Evolutionary conservation across 2,113 vertebrate genomes (phyloP).

Genomic region (Phyllostomus discolor): DNA sequence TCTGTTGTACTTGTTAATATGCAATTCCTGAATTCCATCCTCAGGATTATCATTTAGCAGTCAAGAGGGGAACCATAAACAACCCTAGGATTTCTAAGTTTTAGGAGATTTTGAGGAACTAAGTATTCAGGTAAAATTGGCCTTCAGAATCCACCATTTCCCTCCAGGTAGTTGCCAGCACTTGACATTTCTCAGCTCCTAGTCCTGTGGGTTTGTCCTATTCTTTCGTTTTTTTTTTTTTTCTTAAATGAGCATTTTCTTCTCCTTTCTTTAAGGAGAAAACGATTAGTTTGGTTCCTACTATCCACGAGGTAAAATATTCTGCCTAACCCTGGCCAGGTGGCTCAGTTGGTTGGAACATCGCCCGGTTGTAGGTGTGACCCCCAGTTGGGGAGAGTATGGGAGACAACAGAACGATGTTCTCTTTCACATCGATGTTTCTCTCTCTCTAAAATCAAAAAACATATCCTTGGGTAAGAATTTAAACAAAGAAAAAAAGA

Average conservation of each 20-base stretch:
- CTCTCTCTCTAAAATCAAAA: no score
- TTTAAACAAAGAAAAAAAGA: no score
- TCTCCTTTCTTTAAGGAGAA: not conserved
- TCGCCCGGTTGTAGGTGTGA: no score
- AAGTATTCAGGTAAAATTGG: not conserved
- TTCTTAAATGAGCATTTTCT: slow-evolving; percentile 1
- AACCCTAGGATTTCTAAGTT: not conserved
- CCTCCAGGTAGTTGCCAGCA: not conserved
- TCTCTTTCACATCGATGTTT: no score
- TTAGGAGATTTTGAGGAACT: not conserved
- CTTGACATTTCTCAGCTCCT: not conserved
- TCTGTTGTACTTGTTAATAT: slow-evolving; percentile 43
- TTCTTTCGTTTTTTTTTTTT: not conserved
- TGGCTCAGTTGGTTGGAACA: no score
- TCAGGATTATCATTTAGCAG: slow-evolving; percentile 6
- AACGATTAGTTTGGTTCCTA: not conserved
- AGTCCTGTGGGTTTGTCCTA: not conserved
- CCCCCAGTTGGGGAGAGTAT: no score
- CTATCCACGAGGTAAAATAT: not conserved
- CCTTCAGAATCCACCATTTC: slow-evolving; percentile 36
- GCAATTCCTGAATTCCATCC: slow-evolving; percentile 4
- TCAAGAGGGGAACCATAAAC: not conserved
- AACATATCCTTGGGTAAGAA: no score
- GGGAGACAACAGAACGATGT: no score
- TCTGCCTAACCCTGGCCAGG: no score